Evolutionary conservation across 2,113 vertebrate species (phyloP).

Genomic region (Anguilla japonica): DNA sequence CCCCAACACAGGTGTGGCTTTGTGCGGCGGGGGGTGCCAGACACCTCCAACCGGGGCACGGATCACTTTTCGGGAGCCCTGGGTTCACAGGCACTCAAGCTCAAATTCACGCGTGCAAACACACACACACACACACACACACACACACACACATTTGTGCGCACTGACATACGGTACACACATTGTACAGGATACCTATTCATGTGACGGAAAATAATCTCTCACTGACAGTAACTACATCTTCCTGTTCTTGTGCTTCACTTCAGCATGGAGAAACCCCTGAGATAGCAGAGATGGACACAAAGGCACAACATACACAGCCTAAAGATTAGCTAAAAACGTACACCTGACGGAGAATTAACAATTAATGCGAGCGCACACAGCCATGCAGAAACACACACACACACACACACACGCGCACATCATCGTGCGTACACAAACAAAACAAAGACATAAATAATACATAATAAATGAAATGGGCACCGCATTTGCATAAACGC

Average conservation of each 20-base stretch:
- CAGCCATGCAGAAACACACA: slow-evolving; percentile 12
- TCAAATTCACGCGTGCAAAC: too few relatives aligned
- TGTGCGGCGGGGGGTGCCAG: slow-evolving; percentile 35
- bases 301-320: not conserved
- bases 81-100: slow-evolving; percentile 18
- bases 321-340: not conserved
- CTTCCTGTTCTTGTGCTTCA: not conserved
- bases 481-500: slow-evolving; percentile 77
- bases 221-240: not conserved
- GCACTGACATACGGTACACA: not conserved
- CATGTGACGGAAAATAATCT: not conserved
- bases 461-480: slow-evolving; percentile 72
- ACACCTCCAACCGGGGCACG: slow-evolving; percentile 33
- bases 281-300: not conserved
- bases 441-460: slow-evolving; percentile 65
- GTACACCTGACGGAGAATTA: not conserved
- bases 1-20: slow-evolving; percentile 47
- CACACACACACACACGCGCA: slow-evolving; percentile 36
- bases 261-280: not conserved
- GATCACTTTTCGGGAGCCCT: slow-evolving; percentile 41
- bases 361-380: slow-evolving; percentile 17
- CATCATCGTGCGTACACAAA: slow-evolving; percentile 35
- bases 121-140: slow-evolving; percentile 31
- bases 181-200: not conserved
- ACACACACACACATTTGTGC: slow-evolving; percentile 4